phyloP scores from a whole-genome alignment of 2,888 invertebrate genomes.

The Meiosimyza platycephala region DNA sequence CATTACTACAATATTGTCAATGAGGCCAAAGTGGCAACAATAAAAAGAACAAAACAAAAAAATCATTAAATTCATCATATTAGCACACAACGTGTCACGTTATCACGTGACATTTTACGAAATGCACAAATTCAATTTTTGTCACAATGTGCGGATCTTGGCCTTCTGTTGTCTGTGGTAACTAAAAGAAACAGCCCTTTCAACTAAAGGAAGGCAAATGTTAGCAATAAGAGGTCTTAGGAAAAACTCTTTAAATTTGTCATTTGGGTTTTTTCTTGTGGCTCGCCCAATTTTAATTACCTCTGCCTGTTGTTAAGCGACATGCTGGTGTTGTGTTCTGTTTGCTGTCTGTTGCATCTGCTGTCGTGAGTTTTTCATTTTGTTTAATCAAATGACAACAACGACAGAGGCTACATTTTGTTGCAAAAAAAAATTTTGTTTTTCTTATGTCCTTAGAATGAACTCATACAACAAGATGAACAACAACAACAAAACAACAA shows the following conservation, averaged over 20 bases:
- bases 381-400: slow-evolving; percentile 15
- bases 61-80: slow-evolving; percentile 4
- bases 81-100: slow-evolving; percentile 20
- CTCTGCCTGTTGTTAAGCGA: neutral
- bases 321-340: slow-evolving; percentile 7
- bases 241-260: too few relatives aligned
- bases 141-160: neutral
- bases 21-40: too few relatives aligned
- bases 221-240: too few relatives aligned
- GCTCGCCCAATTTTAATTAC: slow-evolving; percentile 9
- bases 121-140: neutral
- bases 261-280: neutral
- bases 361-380: slow-evolving; percentile 20
- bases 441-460: slow-evolving; percentile 2
- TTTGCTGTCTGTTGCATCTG: slow-evolving; percentile 7
- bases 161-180: neutral
- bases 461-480: neutral
- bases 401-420: slow-evolving; percentile 1
- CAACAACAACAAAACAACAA: neutral
- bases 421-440: too few relatives aligned
- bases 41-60: neutral
- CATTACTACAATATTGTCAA: too few relatives aligned
- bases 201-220: too few relatives aligned
- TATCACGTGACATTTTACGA: slow-evolving; percentile 22
- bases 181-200: too few relatives aligned